Evolutionary conservation across 2,888 invertebrate genomes (phyloP).

Genomic region (Aricia artaxerxes): DNA sequence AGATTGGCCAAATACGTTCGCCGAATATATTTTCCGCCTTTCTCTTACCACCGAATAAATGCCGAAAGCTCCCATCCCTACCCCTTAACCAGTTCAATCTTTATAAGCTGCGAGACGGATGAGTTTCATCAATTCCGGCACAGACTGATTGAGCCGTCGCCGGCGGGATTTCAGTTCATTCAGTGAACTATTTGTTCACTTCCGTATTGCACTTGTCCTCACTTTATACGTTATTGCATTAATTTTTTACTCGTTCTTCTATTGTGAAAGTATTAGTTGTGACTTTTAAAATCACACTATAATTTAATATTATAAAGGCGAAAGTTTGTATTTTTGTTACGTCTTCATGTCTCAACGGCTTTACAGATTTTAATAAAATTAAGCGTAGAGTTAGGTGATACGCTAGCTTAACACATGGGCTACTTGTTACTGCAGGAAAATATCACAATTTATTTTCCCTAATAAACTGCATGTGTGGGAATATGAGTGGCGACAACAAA

Average conservation of each 20-base stretch:
- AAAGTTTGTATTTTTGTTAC: no score
- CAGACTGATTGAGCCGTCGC: conserved; percentile 62
- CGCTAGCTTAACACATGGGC: no score
- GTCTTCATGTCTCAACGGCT: no score
- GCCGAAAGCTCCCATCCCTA: neutral
- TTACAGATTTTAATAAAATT: no score
- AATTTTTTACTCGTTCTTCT: neutral
- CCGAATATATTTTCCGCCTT: neutral
- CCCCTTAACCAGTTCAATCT: conserved; percentile 52
- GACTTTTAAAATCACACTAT: no score
- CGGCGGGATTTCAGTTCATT: conserved; percentile 26
- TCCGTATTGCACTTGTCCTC: conserved; percentile 11
- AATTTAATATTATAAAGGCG: no score
- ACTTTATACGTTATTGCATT: neutral
- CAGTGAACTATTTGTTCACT: conserved; percentile 10
- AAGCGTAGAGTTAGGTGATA: no score
- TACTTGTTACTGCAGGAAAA: no score
- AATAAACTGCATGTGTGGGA: no score
- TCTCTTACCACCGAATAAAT: neutral
- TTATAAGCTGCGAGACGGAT: conserved; percentile 66
- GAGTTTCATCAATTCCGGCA: conserved; percentile 60
- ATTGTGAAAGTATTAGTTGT: no score
- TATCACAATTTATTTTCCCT: no score
- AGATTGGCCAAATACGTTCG: neutral
- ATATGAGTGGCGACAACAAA: no score